Base-by-base conservation (phyloP, 2,888 invertebrate genomes). In the Platypus cylindrus region DNA sequence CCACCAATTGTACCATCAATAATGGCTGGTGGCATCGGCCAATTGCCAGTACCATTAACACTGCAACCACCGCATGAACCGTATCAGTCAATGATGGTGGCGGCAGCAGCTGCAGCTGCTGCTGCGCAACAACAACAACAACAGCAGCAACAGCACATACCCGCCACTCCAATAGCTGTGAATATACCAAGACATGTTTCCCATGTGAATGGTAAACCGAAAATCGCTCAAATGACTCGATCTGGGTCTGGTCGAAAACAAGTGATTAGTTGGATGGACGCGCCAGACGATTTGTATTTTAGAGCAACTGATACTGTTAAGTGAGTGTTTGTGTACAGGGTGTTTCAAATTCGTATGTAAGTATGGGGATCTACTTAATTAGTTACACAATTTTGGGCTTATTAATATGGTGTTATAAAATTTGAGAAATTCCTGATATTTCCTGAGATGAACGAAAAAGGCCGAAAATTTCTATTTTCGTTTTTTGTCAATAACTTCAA, bases 221-320 rank as follows among this genome's bases (percentile, higher is more conserved):
- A 83, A 61, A 76, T 79, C 52, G 75, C 83, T 49, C 75, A 78
- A 53, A 78, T 83, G 63, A 78, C 82, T 38, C 73, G 84, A 41
- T 77, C 81, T 14, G 75, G 77, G 20, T 73, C 75, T 38, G 74
- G 74, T 18, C 74, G 87, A 31, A 89, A 91, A 56, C 90, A 89
- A 66, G 87, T 91, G 52, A 89, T 93, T 60, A 91, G 90, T 57
- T 93, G 91, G 91, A 90, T 91, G 81, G 94, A 95, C 64, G 93
- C 93, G 37, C 93, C 93, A 14, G 94, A 95, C 60, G 94, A 95
- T 68, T 83, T 94, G 46, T 94, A 89, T 67, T 94, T 91, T 67
- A 76, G 85, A 60, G 90, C 90, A 51, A 89, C 86, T 29, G 85
- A 86, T 51, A 72, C 75, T 50, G 85, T 85, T 65, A 93, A 85